These are phyloP conservation scores for Nannoperca obscura DNA, from an alignment of 2,797 vertebrate species.

Conservation along the genomic window DNA sequence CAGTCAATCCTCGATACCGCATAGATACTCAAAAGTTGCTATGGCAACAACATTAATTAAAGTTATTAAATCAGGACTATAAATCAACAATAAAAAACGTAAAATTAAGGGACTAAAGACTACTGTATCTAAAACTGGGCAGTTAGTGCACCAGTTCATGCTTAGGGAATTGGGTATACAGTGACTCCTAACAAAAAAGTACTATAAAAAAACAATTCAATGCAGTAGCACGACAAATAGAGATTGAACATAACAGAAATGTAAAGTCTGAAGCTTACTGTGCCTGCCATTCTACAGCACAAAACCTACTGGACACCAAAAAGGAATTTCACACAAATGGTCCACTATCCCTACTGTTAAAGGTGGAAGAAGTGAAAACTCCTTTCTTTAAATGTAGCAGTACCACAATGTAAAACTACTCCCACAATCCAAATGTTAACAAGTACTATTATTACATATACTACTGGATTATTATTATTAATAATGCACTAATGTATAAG, in stretches of 20 bases:
- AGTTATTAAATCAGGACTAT: background rate
- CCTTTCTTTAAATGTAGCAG: too few species aligned
- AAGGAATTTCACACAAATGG: too few species aligned
- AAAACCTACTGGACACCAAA: background rate
- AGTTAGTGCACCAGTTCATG: background rate
- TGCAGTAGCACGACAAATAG: background rate
- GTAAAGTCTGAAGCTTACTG: background rate
- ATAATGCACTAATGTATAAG: background rate
- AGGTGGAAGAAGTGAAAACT: too few species aligned
- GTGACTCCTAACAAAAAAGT: too few species aligned
- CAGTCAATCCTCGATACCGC: background rate
- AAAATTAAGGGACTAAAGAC: background rate
- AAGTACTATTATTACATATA: too few species aligned
- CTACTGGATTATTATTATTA: background rate
- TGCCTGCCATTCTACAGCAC: background rate
- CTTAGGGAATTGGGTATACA: background rate
- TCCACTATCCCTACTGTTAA: background rate
- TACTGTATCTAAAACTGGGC: background rate
- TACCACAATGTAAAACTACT: background rate
- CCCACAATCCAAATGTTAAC: background rate
- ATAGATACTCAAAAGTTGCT: background rate
- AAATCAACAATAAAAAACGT: slow-evolving; percentile 7
- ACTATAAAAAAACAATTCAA: background rate
- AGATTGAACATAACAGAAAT: background rate
- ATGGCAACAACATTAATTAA: slow-evolving; percentile 22